Evolutionary conservation across 2,797 vertebrate genomes (phyloP).

Genomic region (Bovichtus variegatus): DNA sequence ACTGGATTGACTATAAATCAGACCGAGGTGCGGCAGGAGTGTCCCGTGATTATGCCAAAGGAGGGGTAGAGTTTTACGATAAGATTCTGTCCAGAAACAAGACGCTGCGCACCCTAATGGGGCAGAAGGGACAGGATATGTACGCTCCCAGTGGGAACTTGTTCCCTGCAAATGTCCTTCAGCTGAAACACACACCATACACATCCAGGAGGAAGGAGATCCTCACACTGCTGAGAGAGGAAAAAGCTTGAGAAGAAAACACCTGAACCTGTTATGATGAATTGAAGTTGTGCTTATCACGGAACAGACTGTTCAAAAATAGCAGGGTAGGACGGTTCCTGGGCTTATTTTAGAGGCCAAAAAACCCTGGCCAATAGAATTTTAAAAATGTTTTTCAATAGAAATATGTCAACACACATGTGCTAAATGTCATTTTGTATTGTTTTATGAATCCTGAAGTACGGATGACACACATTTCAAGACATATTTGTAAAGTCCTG

Average conservation of each 20-base stretch:
- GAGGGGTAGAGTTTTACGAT: conserved; percentile 95
- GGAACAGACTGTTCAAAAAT: not conserved
- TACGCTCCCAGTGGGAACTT: conserved; percentile 92
- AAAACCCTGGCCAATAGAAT: not conserved
- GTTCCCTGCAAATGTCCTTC: conserved; percentile 88
- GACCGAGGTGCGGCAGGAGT: conserved; percentile 87
- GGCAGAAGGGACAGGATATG: conserved; percentile 85
- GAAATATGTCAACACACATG: not conserved
- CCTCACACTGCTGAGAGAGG: conserved; percentile 82
- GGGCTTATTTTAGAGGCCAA: not conserved
- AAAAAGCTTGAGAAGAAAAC: conserved; percentile 62
- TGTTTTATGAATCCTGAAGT: not conserved
- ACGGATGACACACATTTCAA: not conserved
- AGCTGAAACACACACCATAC: conserved; percentile 90
- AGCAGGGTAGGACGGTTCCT: not conserved
- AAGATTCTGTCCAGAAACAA: conserved; percentile 91
- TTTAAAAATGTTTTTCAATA: not conserved
- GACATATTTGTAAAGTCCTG: not conserved
- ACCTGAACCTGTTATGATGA: not conserved
- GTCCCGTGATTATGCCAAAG: conserved; percentile 87
- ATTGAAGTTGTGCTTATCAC: not conserved
- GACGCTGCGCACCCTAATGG: conserved; percentile 90
- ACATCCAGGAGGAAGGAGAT: conserved; percentile 90
- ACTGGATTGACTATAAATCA: conserved; percentile 88
- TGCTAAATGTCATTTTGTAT: not conserved